Conservation (phyloP, 2,113 vertebrate species). For the Diadophis punctatus region DNA sequence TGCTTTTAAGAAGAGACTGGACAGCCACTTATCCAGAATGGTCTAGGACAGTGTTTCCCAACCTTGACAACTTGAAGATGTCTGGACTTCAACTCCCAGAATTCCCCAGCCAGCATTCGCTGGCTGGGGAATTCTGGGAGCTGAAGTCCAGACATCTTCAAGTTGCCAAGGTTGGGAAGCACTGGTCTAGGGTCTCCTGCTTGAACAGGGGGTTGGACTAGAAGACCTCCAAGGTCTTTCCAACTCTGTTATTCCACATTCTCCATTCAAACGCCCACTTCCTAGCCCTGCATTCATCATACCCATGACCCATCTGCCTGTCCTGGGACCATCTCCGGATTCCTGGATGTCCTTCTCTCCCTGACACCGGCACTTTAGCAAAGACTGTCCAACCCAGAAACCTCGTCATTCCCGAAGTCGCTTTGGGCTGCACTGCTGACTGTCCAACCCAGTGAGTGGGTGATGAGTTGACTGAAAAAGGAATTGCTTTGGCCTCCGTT, state of each 20-base stretch:
- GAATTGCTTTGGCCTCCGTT: not conserved
- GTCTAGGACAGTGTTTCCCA: no score
- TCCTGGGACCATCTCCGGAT: not conserved
- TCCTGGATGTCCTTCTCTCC: not conserved
- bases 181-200: no score
- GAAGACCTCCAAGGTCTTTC: not conserved
- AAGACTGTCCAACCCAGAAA: not conserved
- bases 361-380: not conserved
- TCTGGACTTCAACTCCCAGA: no score
- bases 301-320: no score
- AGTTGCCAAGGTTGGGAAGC: no score
- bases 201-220: not conserved
- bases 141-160: no score
- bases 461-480: not conserved
- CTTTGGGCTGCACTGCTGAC: not conserved
- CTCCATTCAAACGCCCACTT: no score
- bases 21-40: not conserved
- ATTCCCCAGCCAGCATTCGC: no score
- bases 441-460: not conserved
- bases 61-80: no score
- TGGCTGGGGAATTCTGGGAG: no score
- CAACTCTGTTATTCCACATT: not conserved
- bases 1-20: not conserved
- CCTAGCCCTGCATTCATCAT: no score
- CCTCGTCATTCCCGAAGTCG: accelerated